Percentiles rank a stretch among this genome's conserved stretches.
Evolutionary conservation across 2,113 vertebrate genomes (phyloP).

Genomic region (Alligator mississippiensis): DNA sequence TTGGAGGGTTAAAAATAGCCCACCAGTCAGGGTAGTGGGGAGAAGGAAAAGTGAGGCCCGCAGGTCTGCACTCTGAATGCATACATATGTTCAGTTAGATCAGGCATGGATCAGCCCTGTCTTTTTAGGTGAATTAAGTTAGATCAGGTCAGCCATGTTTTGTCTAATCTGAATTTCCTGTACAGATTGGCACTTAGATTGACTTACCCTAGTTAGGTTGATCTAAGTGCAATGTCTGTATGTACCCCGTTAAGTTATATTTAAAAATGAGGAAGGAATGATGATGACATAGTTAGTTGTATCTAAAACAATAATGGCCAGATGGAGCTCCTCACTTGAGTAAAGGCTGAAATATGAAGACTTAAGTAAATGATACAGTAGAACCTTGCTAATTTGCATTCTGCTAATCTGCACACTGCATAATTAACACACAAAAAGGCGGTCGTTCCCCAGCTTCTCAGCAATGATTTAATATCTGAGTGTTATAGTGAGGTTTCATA

Average conservation of each 20-base stretch:
- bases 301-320: background rate
- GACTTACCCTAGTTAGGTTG: no score
- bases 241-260: background rate
- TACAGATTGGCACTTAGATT: no score
- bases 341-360: constrained; percentile 28
- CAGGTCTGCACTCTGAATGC: no score
- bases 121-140: no score
- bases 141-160: no score
- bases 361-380: constrained; percentile 1
- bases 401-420: background rate
- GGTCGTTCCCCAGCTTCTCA: background rate
- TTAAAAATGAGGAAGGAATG: background rate
- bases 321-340: constrained; percentile 13
- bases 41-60: no score
- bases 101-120: no score
- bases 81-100: no score
- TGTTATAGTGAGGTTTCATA: background rate
- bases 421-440: background rate
- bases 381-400: constrained; percentile 27
- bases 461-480: background rate
- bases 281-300: background rate
- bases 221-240: no score
- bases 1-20: no score
- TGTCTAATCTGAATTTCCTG: no score
- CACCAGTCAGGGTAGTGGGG: no score